Base-by-base conservation (phyloP, 2,113 vertebrate genomes). In the Hyperopisus bebe region DNA sequence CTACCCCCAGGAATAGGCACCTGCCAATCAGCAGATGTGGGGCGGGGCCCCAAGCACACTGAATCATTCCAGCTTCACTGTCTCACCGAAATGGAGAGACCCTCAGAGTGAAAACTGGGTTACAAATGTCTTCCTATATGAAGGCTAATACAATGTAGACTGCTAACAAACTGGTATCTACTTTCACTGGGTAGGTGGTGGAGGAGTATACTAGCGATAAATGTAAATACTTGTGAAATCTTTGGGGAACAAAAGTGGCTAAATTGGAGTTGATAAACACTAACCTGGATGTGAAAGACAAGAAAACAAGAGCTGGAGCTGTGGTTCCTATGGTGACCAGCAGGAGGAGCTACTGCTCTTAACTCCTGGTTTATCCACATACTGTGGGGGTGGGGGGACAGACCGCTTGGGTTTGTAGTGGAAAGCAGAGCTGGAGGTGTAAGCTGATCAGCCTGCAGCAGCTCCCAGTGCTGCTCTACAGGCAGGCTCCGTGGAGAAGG, bases 341-440 rank as follows among this genome's bases (percentile, higher is more conserved):
- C 39, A 94, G 94, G 93, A 91, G 94, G 94, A 17, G 93, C 91
- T 92, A 86, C 86, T 91, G 91, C 88, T 89, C 89, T 89, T 27
- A 47, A n/a, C 42, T 53, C 44, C 17, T 86, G 31, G 85, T 86
- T 50, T 19, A 86, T 86, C 47, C 50, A 31, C 50, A 35, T 48
- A 31, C 27, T 51, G 5, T 19, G 21, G 84, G 46, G 47, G 8
- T 17, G 83, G 27, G 15, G 84, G 24, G 47, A 27, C 46, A 86
- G 48, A 35, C n/a, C 7, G 27, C 47, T 31, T 4, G 4, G n/a
- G 27, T 86, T 48, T 51, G 47, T 86, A 50, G 47, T 53, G 48
- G 47, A 86, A 51, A 31, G 27, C 3, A 51, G 85, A 86, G 84
- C 84, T 86, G 47, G 48, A 55, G n/a, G 48, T 47, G 13, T 31